A percentile compares a stretch with the other conserved stretches of the same genome.
Conservation (phyloP, 2,888 invertebrate species). For the Hybos culiciformis region DNA sequence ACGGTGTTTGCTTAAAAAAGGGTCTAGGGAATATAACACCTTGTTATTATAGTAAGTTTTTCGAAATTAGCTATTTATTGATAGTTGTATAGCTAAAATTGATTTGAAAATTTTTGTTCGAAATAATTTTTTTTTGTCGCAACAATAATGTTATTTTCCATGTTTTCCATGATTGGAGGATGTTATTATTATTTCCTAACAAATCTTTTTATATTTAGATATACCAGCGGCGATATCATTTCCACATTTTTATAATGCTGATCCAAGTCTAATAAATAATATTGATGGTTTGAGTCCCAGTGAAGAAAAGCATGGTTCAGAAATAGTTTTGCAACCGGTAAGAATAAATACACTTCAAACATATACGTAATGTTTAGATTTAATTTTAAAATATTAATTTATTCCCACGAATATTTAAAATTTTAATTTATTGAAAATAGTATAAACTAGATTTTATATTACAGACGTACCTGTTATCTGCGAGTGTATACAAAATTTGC, state of each 20-base stretch:
- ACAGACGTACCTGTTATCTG: too few species aligned
- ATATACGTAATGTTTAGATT: background rate
- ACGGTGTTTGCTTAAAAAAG: constrained; percentile 39
- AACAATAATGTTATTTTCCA: too few species aligned
- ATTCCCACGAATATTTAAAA: too few species aligned
- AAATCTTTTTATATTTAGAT: constrained; percentile 33
- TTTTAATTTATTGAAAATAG: too few species aligned
- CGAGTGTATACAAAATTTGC: too few species aligned
- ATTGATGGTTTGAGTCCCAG: constrained; percentile 52
- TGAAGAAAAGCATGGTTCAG: constrained; percentile 37
- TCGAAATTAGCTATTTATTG: too few species aligned
- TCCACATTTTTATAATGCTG: constrained; percentile 56
- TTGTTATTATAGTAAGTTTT: constrained; percentile 54
- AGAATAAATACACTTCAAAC: constrained; percentile 8
- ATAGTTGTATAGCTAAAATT: too few species aligned
- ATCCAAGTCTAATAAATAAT: constrained; percentile 41
- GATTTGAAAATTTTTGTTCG: too few species aligned
- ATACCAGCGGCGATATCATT: constrained; percentile 62
- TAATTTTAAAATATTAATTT: too few species aligned
- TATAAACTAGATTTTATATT: too few species aligned
- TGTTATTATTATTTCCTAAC: background rate
- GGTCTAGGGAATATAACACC: constrained; percentile 56
- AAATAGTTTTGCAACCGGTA: constrained; percentile 60
- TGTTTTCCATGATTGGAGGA: too few species aligned
- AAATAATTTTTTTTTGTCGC: too few species aligned